Conservation (phyloP, 2,888 invertebrate genomes). For the Phaedon cochleariae region DNA sequence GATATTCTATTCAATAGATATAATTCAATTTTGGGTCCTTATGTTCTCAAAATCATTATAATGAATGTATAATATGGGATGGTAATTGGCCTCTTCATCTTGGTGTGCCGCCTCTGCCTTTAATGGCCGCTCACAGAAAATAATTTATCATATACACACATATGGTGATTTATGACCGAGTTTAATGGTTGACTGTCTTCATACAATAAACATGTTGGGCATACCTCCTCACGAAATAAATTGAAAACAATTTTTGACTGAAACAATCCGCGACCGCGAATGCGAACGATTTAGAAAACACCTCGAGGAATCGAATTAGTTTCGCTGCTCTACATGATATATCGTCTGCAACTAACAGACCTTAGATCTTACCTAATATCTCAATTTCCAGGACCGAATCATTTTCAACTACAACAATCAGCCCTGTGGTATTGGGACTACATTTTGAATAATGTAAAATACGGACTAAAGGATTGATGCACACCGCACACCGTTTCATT, state of each 20-base stretch:
- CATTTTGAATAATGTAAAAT: too few species aligned
- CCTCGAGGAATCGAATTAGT: not conserved
- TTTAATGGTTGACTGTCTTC: conserved; percentile 4
- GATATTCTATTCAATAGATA: too few species aligned
- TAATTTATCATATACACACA: conserved; percentile 19
- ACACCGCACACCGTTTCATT: too few species aligned
- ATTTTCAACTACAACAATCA: too few species aligned
- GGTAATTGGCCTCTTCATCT: too few species aligned
- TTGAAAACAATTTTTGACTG: conserved; percentile 4
- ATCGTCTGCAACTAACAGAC: not conserved
- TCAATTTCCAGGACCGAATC: too few species aligned
- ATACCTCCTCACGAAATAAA: conserved; percentile 7
- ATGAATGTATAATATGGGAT: too few species aligned
- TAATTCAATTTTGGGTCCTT: too few species aligned
- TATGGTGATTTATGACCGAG: conserved; percentile 15
- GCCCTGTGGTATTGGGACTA: too few species aligned
- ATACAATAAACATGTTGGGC: conserved; percentile 2
- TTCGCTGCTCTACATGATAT: not conserved
- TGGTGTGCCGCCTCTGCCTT: not conserved
- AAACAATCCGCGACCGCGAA: not conserved
- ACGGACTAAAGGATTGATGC: too few species aligned
- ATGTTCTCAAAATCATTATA: too few species aligned
- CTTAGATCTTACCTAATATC: not conserved
- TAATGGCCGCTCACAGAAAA: conserved; percentile 16
- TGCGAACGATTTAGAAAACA: not conserved